phyloP scores from a whole-genome alignment of 2,888 invertebrate genomes.

The Andrena bicolor region DNA sequence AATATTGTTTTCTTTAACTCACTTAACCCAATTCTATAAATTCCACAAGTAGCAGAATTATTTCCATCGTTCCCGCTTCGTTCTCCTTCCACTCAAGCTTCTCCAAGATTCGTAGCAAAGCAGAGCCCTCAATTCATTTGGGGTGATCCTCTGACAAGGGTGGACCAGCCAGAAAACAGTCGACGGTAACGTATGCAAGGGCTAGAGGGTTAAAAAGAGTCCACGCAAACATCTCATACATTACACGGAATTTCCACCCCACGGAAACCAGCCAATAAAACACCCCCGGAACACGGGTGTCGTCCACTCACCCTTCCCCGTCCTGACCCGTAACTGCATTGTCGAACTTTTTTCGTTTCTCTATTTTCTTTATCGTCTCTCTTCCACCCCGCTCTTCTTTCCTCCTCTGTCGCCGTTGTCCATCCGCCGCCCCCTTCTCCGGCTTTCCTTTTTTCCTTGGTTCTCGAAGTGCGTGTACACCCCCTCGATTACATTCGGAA shows the following conservation, averaged over 20 bases:
- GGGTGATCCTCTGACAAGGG: neutral
- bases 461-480: constrained; percentile 78
- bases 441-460: constrained; percentile 60
- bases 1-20: neutral
- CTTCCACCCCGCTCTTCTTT: constrained; percentile 41
- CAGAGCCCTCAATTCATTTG: constrained; percentile 5
- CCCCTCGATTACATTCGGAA: constrained; percentile 85
- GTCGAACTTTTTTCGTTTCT: constrained; percentile 80
- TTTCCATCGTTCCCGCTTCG: too few relatives aligned
- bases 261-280: constrained; percentile 85
- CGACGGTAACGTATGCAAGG: constrained; percentile 47
- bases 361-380: constrained; percentile 35
- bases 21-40: too few relatives aligned
- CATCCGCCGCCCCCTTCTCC: constrained; percentile 34
- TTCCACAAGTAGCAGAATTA: too few relatives aligned
- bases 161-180: constrained; percentile 40
- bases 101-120: neutral
- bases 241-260: constrained; percentile 80
- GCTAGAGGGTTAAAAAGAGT: constrained; percentile 69
- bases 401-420: constrained; percentile 47
- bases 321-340: constrained; percentile 79
- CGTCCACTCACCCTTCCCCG: constrained; percentile 72
- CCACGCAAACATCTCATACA: constrained; percentile 74
- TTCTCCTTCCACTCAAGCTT: neutral
- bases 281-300: constrained; percentile 78